Percentiles rank a stretch among this genome's conserved stretches.
phyloP scores from a whole-genome alignment of 1,140 invertebrate genomes.

The Neuroterus valhalla region DNA sequence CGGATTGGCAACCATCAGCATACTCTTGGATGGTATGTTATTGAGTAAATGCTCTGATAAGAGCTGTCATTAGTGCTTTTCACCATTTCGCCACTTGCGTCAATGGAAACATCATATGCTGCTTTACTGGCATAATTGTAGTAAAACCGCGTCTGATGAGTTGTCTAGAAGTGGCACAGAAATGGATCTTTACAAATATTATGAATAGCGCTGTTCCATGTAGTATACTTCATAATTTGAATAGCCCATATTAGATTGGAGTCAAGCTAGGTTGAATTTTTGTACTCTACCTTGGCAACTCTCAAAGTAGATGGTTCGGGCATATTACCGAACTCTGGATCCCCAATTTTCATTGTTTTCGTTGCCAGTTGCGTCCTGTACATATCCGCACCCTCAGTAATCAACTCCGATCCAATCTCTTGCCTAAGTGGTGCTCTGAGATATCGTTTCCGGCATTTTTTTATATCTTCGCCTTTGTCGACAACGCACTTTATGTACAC shows the following conservation, averaged over 20 bases:
- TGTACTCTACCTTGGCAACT: not conserved
- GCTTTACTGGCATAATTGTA: not conserved
- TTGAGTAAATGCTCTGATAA: not conserved
- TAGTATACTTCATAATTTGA: not conserved
- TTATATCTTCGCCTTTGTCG: no score
- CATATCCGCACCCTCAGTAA: not conserved
- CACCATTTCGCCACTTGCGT: not conserved
- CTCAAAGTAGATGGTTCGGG: not conserved
- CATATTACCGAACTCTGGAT: not conserved
- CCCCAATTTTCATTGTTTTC: not conserved
- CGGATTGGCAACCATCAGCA: not conserved
- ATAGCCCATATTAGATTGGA: not conserved
- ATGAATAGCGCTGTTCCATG: not conserved
- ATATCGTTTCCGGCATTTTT: no score
- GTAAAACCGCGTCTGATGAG: not conserved
- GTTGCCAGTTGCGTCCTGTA: not conserved
- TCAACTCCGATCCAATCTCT: not conserved
- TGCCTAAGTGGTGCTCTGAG: no score
- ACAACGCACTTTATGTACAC: no score
- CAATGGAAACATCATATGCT: not conserved
- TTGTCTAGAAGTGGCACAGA: not conserved
- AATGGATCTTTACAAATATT: not conserved
- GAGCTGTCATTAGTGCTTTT: not conserved
- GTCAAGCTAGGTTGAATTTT: not conserved
- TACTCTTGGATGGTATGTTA: not conserved